phyloP scores from a whole-genome alignment of 1,140 invertebrate species.

The Lordiphosa mommai region DNA sequence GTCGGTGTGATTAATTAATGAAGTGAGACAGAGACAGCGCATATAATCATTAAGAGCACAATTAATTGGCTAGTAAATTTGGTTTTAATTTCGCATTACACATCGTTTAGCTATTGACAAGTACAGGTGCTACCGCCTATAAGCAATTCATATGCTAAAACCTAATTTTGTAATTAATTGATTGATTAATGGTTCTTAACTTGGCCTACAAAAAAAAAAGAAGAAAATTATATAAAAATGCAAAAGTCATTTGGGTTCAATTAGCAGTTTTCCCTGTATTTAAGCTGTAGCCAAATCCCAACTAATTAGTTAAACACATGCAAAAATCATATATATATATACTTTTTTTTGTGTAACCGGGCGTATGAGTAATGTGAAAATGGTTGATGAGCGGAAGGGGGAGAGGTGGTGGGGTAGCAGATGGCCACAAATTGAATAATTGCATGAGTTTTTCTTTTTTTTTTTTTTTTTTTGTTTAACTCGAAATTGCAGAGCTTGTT shows the following conservation, averaged over 20 bases:
- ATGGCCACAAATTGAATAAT: slow-evolving; percentile 66
- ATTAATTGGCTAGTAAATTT: slow-evolving; percentile 54
- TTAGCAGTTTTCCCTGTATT: not conserved
- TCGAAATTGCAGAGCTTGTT: slow-evolving; percentile 38
- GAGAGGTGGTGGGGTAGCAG: slow-evolving; percentile 13
- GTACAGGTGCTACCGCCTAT: not conserved
- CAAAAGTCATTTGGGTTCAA: too few species aligned
- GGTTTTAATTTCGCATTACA: slow-evolving; percentile 52
- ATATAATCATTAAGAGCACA: slow-evolving; percentile 45
- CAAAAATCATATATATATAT: slow-evolving; percentile 7
- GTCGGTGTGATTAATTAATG: slow-evolving; percentile 68
- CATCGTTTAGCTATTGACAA: slow-evolving; percentile 37
- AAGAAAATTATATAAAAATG: too few species aligned
- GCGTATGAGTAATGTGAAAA: slow-evolving; percentile 23
- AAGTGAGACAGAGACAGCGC: slow-evolving; percentile 23
- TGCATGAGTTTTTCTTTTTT: slow-evolving; percentile 41
- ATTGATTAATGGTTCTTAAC: too few species aligned
- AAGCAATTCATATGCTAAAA: too few species aligned
- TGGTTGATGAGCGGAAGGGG: slow-evolving; percentile 4
- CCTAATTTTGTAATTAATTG: not conserved
- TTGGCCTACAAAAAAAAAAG: too few species aligned
- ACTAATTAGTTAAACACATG: slow-evolving; percentile 27
- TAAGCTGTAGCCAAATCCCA: not conserved
- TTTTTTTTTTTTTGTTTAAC: slow-evolving; percentile 7
- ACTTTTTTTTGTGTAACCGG: not conserved